phyloP scores from a whole-genome alignment of 2,888 invertebrate genomes.

The Andrena chrysosceles region DNA sequence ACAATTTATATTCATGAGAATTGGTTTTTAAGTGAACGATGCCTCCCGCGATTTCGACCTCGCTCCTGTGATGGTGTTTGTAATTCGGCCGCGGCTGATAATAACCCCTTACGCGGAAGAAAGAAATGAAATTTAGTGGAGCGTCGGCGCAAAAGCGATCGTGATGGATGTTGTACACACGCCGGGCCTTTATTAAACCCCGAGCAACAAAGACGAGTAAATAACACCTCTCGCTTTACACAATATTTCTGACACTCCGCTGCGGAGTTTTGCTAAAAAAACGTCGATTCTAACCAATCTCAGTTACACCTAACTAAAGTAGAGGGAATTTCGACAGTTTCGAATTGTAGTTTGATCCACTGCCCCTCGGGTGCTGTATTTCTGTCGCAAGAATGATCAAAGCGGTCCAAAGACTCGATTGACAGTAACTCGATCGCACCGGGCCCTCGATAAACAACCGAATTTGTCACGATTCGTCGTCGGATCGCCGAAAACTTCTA shows the following conservation, averaged over 20 bases:
- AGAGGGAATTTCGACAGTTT: no score
- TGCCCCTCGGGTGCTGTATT: no score
- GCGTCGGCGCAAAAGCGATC: constrained; percentile 56
- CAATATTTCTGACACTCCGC: not conserved
- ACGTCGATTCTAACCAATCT: not conserved
- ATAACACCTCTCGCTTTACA: not conserved
- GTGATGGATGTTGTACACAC: constrained; percentile 50
- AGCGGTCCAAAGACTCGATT: not conserved
- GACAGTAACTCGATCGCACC: not conserved
- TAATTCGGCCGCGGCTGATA: constrained; percentile 63
- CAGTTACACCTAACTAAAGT: not conserved
- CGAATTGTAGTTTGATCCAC: no score
- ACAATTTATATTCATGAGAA: constrained; percentile 78
- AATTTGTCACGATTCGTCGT: constrained; percentile 4
- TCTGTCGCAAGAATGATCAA: not conserved
- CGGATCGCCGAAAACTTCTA: constrained; percentile 13
- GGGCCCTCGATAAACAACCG: not conserved
- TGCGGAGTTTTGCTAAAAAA: not conserved
- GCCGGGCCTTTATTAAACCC: constrained; percentile 35
- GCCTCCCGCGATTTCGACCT: constrained; percentile 45
- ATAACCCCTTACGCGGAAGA: constrained; percentile 59
- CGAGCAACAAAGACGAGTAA: constrained; percentile 6
- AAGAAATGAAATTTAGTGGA: constrained; percentile 61
- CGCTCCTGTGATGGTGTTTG: constrained; percentile 50
- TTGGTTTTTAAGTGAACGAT: constrained; percentile 64